A percentile compares a stretch with the other conserved stretches of the same genome.
Evolutionary conservation across 2,797 vertebrate species (phyloP).

Genomic region (Eleutherodactylus coqui): DNA sequence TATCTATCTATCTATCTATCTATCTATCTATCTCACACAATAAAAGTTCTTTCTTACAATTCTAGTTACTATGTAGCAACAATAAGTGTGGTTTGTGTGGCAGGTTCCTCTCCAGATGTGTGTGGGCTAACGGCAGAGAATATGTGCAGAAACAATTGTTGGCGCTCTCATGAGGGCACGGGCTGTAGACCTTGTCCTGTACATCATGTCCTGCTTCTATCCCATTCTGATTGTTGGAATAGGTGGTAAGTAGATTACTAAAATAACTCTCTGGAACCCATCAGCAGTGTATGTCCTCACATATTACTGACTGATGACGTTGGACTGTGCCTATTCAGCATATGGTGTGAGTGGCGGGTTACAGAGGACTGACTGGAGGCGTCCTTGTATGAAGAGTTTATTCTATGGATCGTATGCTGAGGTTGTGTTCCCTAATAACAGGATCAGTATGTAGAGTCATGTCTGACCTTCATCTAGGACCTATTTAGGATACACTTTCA

Average conservation of each 20-base stretch:
- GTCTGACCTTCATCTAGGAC: too few species aligned
- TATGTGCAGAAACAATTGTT: background rate
- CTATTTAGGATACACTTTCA: too few species aligned
- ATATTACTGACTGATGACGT: too few species aligned
- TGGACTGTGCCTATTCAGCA: too few species aligned
- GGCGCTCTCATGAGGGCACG: background rate
- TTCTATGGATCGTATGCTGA: too few species aligned
- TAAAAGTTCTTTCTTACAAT: background rate
- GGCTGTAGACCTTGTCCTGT: background rate
- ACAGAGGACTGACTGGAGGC: too few species aligned
- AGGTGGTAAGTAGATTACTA: background rate
- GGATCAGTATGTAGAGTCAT: too few species aligned
- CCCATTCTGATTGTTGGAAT: background rate
- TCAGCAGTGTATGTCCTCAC: too few species aligned
- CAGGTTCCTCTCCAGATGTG: conserved; percentile 22
- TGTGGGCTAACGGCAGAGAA: conserved; percentile 12
- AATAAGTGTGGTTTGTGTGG: background rate
- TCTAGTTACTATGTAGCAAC: background rate
- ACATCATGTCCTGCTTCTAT: background rate
- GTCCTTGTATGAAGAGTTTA: too few species aligned
- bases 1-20: background rate
- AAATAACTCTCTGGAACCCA: too few species aligned
- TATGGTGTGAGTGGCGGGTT: too few species aligned
- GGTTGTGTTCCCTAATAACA: too few species aligned
- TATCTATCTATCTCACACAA: background rate